Percentiles rank a stretch among this genome's conserved stretches.
Evolutionary conservation across 2,888 invertebrate genomes (phyloP).

Genomic region (Ditula angustiorana): DNA sequence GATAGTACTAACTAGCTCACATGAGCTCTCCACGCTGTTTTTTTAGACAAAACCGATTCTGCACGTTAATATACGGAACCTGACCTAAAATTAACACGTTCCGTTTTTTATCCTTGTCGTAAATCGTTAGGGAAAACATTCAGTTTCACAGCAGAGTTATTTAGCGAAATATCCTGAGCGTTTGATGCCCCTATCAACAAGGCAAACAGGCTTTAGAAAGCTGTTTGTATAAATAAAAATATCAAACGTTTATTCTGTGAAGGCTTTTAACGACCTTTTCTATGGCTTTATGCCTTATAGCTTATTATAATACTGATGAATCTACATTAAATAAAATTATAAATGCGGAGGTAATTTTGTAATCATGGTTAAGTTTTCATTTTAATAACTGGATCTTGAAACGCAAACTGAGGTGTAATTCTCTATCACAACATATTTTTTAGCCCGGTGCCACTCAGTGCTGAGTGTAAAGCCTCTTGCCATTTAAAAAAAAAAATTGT

Average conservation of each 20-base stretch:
- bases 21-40: no score
- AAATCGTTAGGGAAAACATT: constrained; percentile 35
- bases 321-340: background rate
- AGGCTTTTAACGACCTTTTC: constrained; percentile 11
- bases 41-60: no score
- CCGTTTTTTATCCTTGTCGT: constrained; percentile 8
- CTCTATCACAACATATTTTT: no score
- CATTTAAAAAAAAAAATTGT: no score
- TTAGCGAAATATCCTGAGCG: constrained; percentile 29
- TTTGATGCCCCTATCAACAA: constrained; percentile 36
- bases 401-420: no score
- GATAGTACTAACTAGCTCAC: no score
- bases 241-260: constrained; percentile 11
- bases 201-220: constrained; percentile 26
- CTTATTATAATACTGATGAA: background rate
- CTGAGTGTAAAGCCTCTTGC: no score
- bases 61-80: no score
- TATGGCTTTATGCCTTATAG: constrained; percentile 5
- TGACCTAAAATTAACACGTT: background rate
- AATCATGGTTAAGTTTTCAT: no score
- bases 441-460: no score
- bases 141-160: constrained; percentile 27
- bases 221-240: constrained; percentile 14
- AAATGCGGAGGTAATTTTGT: background rate
- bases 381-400: no score